Evolutionary conservation across 2,113 vertebrate genomes (phyloP).

Genomic region (Limnothrissa miodon): DNA sequence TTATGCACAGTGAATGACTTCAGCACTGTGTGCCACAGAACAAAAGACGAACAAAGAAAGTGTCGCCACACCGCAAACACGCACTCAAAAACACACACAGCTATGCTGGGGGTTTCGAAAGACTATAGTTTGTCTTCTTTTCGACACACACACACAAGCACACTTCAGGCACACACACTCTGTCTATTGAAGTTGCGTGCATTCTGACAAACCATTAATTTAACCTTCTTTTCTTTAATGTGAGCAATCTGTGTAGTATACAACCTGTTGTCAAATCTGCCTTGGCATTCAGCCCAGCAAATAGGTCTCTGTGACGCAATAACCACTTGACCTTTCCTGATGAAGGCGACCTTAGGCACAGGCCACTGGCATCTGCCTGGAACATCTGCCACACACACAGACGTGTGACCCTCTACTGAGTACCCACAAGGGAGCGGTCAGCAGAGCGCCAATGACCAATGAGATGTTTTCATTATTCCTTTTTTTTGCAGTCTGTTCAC

Average conservation of each 20-base stretch:
- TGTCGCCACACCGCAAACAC: not conserved
- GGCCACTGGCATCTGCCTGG: constrained; percentile 35
- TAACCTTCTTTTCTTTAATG: not conserved
- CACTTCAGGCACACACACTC: not conserved
- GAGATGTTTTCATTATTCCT: not conserved
- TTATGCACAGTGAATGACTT: constrained; percentile 32
- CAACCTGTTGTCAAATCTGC: not conserved
- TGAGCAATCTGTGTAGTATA: not conserved
- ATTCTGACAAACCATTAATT: not conserved
- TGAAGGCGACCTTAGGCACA: constrained; percentile 33
- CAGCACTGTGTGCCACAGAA: constrained; percentile 15
- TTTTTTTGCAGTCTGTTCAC: constrained; percentile 20
- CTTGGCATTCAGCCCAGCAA: not conserved
- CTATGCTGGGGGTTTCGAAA: not conserved
- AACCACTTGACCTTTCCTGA: constrained; percentile 40
- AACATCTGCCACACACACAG: constrained; percentile 42
- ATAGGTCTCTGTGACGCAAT: constrained; percentile 11
- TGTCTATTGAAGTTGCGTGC: too few species aligned
- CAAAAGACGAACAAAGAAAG: constrained; percentile 34
- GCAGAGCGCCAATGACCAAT: constrained; percentile 16
- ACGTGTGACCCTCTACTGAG: constrained; percentile 14
- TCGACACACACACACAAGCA: not conserved
- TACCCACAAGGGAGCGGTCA: constrained; percentile 32
- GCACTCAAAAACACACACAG: not conserved
- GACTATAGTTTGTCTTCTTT: too few species aligned